Percentiles rank a stretch among this genome's conserved stretches.
phyloP scores from a whole-genome alignment of 2,888 invertebrate species.

The Himalopsyche anomala region DNA sequence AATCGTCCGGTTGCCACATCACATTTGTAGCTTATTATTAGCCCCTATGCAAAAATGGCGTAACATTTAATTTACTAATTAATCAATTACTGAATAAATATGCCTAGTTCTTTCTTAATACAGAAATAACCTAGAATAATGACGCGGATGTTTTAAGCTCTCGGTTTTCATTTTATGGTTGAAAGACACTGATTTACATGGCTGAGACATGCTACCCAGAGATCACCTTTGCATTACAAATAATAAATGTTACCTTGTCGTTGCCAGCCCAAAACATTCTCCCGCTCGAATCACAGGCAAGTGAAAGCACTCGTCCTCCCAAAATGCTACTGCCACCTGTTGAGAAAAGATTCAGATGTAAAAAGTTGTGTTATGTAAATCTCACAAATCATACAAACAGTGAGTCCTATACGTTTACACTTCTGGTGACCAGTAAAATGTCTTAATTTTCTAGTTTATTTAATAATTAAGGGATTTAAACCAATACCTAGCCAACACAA shows the following conservation, averaged over 20 bases:
- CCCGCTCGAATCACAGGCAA: conserved; percentile 87
- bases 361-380: not conserved
- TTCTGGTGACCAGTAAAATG: not conserved
- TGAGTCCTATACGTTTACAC: not conserved
- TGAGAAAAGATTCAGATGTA: conserved; percentile 45
- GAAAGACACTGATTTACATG: not conserved
- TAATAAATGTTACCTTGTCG: conserved; percentile 77
- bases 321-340: conserved; percentile 76
- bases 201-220: not conserved
- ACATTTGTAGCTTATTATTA: conserved; percentile 83
- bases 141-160: too few relatives aligned
- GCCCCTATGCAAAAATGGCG: conserved; percentile 73
- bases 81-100: not conserved
- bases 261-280: conserved; percentile 90
- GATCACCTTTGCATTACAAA: conserved; percentile 57
- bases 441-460: not conserved
- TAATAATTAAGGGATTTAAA: too few relatives aligned
- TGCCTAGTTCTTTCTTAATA: too few relatives aligned
- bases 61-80: not conserved
- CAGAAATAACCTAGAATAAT: too few relatives aligned
- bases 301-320: conserved; percentile 80
- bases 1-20: conserved; percentile 82
- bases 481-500: too few relatives aligned
- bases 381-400: not conserved
- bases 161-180: not conserved